phyloP scores from a whole-genome alignment of 2,797 vertebrate species.

The Enteromius argenteus region DNA sequence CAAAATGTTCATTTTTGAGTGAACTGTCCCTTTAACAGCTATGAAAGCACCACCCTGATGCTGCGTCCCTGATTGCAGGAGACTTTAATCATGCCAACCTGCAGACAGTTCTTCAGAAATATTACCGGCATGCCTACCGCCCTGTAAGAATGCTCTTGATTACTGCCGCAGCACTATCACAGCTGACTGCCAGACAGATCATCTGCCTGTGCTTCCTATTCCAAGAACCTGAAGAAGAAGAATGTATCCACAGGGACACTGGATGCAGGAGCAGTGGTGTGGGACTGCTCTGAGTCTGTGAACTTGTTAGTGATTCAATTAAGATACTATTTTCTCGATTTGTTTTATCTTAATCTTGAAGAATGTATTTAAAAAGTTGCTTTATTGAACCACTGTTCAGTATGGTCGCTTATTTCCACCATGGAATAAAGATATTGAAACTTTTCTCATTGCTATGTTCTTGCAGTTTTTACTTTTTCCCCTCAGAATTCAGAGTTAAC shows the following conservation, averaged over 20 bases:
- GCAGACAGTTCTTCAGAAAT: slow-evolving; percentile 15
- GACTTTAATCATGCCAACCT: slow-evolving; percentile 40
- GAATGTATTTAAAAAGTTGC: background rate
- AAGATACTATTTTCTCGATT: background rate
- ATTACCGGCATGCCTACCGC: slow-evolving; percentile 14
- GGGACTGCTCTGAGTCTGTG: background rate
- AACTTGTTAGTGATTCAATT: background rate
- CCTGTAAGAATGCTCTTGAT: slow-evolving; percentile 24
- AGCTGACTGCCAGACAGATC: slow-evolving; percentile 19
- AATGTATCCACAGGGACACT: background rate
- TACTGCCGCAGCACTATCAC: slow-evolving; percentile 1
- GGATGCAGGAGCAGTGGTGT: background rate
- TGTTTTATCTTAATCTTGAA: background rate
- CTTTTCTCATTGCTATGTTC: too few relatives aligned
- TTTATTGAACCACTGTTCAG: background rate
- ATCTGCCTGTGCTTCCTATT: background rate
- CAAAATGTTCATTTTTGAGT: background rate
- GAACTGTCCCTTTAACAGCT: slow-evolving; percentile 16
- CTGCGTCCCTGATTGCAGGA: slow-evolving; percentile 25
- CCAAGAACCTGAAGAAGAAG: slow-evolving; percentile 1
- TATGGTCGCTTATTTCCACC: background rate
- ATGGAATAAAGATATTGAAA: background rate
- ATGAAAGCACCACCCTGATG: slow-evolving; percentile 2
- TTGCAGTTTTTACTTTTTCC: too few relatives aligned
- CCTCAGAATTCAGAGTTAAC: background rate